phyloP scores from a whole-genome alignment of 2,797 vertebrate genomes.

The Sphenodon punctatus region DNA sequence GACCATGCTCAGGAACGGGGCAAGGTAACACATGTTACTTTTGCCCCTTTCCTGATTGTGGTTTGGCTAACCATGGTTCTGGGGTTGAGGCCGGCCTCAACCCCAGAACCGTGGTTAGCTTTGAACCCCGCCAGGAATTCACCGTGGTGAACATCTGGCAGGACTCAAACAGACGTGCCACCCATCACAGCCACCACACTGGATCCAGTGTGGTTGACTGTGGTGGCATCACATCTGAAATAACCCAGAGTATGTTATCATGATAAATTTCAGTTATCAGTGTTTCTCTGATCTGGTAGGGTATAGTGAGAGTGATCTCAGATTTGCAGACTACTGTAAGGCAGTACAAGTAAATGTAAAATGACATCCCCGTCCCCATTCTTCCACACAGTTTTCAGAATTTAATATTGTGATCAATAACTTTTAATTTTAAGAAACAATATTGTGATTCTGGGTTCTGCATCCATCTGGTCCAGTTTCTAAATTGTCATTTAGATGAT shows the following conservation, averaged over 20 bases:
- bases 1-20: no score
- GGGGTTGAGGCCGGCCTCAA: no score
- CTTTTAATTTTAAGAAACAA: conserved; percentile 48
- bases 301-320: neutral
- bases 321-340: neutral
- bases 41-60: no score
- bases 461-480: conserved; percentile 48
- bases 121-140: no score
- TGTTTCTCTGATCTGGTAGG: neutral
- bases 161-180: no score
- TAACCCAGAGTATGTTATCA: neutral
- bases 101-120: no score
- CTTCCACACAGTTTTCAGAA: conserved; percentile 1
- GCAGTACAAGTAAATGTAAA: neutral
- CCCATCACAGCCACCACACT: no score
- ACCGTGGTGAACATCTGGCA: no score
- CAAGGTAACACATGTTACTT: no score
- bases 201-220: no score
- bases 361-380: neutral
- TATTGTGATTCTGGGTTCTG: conserved; percentile 23
- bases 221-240: no score
- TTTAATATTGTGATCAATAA: conserved; percentile 47
- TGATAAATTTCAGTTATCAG: conserved; percentile 14
- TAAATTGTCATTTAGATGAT: conserved; percentile 37
- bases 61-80: no score